These are phyloP conservation scores for Zaprionus kolodkinae DNA, from an alignment of 1,140 invertebrate species.

Conservation along the genomic window DNA sequence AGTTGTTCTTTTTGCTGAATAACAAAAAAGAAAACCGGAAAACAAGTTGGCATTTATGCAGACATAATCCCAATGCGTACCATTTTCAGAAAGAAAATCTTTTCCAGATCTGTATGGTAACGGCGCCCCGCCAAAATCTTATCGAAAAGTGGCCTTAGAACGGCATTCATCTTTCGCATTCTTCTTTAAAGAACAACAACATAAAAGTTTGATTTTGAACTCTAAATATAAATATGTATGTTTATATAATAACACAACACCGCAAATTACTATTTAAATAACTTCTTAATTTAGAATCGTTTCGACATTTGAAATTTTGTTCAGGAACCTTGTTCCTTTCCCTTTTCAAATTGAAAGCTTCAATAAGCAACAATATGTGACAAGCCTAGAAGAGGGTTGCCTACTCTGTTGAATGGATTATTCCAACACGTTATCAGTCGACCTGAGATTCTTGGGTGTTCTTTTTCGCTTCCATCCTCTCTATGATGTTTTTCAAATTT, in stretches of 20 bases:
- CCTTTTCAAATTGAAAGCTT: neutral
- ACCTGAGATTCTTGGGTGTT: neutral
- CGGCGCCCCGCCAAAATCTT: neutral
- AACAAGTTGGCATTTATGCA: no score
- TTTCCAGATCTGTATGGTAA: neutral
- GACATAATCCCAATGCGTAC: no score
- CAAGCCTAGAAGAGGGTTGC: neutral
- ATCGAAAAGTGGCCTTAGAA: neutral
- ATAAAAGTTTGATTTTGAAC: neutral
- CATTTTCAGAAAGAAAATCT: slow-evolving; percentile 2
- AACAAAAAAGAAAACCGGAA: no score
- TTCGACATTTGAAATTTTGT: slow-evolving; percentile 10
- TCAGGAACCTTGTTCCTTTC: neutral
- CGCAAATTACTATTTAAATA: neutral
- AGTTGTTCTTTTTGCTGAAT: slow-evolving; percentile 3
- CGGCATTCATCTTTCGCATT: neutral
- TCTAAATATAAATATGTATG: no score
- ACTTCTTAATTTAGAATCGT: slow-evolving; percentile 13
- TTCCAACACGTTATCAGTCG: neutral
- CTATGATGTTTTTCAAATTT: neutral
- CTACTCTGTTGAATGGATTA: slow-evolving; percentile 8
- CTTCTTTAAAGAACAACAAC: neutral
- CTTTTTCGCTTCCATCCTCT: slow-evolving; percentile 6
- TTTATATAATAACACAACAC: neutral
- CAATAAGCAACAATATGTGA: neutral